Evolutionary conservation across 2,888 invertebrate genomes (phyloP).

Genomic region (Microctonus aethiopoides): DNA sequence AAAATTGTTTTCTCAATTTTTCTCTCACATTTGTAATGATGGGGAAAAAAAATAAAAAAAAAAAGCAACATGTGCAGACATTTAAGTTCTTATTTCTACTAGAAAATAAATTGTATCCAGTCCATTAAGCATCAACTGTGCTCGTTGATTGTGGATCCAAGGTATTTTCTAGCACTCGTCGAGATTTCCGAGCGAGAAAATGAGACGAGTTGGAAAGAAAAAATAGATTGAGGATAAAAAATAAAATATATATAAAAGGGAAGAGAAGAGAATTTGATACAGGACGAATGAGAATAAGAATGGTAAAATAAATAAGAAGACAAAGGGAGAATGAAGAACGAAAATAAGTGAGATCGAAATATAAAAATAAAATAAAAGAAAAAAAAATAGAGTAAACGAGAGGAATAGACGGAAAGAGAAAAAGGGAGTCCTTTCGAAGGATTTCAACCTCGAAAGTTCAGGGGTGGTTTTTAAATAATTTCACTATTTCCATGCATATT

Average conservation of each 20-base stretch:
- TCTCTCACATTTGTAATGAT: not conserved
- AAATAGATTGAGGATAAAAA: not conserved
- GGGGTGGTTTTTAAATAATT: constrained; percentile 67
- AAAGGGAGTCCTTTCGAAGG: constrained; percentile 40
- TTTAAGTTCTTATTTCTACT: not conserved
- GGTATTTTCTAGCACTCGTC: constrained; percentile 39
- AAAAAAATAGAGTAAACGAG: constrained; percentile 37
- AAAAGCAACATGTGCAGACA: constrained; percentile 29
- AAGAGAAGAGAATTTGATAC: constrained; percentile 7
- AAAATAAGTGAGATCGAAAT: constrained; percentile 40
- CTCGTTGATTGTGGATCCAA: constrained; percentile 55
- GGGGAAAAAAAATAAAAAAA: constrained; percentile 18
- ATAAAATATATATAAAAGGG: not conserved
- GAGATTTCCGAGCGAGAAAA: constrained; percentile 34
- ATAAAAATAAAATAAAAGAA: constrained; percentile 44
- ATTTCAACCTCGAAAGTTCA: constrained; percentile 28
- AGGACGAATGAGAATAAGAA: constrained; percentile 18
- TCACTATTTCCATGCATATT: constrained; percentile 67
- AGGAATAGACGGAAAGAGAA: constrained; percentile 34
- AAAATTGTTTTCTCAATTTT: not conserved
- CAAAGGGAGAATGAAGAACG: constrained; percentile 34
- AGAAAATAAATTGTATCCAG: constrained; percentile 61
- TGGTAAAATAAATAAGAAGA: not conserved
- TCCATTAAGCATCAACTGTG: constrained; percentile 62
- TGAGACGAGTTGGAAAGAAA: constrained; percentile 33